A percentile compares a stretch with the other conserved stretches of the same genome.
phyloP scores from a whole-genome alignment of 1,140 invertebrate species.

The Drosophila pallidifrons region DNA sequence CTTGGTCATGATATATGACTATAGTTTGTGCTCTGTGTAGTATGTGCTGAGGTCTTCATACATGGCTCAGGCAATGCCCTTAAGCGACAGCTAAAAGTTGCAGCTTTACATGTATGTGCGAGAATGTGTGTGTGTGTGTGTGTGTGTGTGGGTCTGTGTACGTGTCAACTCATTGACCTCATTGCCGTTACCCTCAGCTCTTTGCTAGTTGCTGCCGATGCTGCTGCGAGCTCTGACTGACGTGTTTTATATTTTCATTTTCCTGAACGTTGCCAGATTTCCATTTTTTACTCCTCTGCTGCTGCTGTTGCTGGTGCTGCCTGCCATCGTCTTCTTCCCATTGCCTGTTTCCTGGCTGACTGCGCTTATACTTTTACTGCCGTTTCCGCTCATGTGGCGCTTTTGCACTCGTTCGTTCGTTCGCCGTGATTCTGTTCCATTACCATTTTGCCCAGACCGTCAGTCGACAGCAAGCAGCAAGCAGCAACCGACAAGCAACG shows the following conservation, averaged over 20 bases:
- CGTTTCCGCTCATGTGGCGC: conserved; percentile 1
- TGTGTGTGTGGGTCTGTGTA: conserved; percentile 25
- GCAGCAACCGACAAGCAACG: conserved; percentile 11
- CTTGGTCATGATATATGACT: conserved; percentile 41
- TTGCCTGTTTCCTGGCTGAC: conserved; percentile 31
- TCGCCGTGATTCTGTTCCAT: conserved; percentile 31
- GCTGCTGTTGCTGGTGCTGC: background rate
- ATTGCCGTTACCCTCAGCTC: conserved; percentile 26
- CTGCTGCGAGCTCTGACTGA: conserved; percentile 22
- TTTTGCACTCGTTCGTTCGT: conserved; percentile 23
- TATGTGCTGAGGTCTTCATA: conserved; percentile 1
- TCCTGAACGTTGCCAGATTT: conserved; percentile 28
- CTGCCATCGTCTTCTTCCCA: background rate
- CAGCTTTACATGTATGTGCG: conserved; percentile 4
- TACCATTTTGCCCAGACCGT: conserved; percentile 6
- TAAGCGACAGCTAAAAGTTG: conserved; percentile 32
- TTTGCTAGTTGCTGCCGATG: conserved; percentile 11
- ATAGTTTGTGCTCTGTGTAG: background rate
- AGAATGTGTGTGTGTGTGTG: conserved; percentile 1
- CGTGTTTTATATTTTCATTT: conserved; percentile 17
- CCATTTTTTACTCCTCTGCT: background rate
- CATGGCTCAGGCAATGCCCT: conserved; percentile 37
- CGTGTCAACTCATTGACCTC: conserved; percentile 62
- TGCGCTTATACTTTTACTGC: conserved; percentile 12
- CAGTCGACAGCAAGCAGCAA: background rate